These are phyloP conservation scores for Syngnathus rostellatus DNA, from an alignment of 2,797 vertebrate genomes.

Conservation along the genomic window DNA sequence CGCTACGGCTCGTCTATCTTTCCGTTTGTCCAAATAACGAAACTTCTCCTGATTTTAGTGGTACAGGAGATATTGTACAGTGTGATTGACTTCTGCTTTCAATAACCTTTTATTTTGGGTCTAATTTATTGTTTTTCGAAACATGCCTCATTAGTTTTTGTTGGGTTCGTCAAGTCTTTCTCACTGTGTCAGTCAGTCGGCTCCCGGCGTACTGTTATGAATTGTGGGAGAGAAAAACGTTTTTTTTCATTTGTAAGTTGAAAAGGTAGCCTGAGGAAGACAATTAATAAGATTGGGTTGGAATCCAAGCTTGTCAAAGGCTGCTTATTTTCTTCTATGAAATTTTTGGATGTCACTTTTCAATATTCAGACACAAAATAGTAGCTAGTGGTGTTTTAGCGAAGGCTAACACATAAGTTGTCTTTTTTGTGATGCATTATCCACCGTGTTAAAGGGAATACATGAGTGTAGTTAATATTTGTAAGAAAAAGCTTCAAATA, in stretches of 20 bases:
- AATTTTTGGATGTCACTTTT: not conserved
- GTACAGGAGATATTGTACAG: not conserved
- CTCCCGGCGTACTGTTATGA: not conserved
- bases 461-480: not conserved
- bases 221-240: not conserved
- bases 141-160: not conserved
- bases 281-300: not conserved
- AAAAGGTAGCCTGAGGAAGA: not conserved
- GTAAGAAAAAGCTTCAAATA: not conserved
- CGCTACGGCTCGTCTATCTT: not conserved
- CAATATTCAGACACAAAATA: not conserved
- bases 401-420: not conserved
- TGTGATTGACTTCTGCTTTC: not conserved
- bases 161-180: not conserved
- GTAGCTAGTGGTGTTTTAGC: not conserved
- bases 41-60: not conserved
- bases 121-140: not conserved
- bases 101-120: not conserved
- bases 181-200: not conserved
- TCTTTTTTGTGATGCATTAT: too few species aligned
- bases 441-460: too few species aligned
- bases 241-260: not conserved
- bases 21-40: conserved; percentile 1
- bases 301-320: not conserved
- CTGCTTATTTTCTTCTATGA: not conserved